Base-by-base conservation (phyloP, 2,888 invertebrate species). In the Megamerina dolium region DNA sequence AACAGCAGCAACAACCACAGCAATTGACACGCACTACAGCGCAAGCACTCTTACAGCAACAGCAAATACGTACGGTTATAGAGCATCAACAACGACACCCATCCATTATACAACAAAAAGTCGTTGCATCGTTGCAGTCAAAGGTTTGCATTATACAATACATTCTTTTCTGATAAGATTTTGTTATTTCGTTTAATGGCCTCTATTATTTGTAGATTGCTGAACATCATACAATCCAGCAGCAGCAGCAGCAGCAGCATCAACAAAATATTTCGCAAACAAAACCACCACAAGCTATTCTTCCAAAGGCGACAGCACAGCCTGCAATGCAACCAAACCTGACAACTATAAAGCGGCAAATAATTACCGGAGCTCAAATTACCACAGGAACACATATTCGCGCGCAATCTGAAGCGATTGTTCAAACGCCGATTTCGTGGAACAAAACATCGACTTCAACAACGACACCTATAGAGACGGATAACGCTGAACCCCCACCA, bases 61-160 rank as follows among this genome's bases (percentile, higher is more conserved):
- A 63, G 36, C n/a, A n/a, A n/a, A n/a, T n/a, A n/a, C n/a, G n/a
- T n/a, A n/a, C n/a, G n/a, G n/a, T n/a, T n/a, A n/a, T n/a, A n/a
- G n/a, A n/a, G n/a, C n/a, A n/a, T n/a, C 64, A 64, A 21, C 57
- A 53, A 35, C 58, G 57, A 30, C 60, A 60, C 54, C 58, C 61
- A 9, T 59, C 63, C 8, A 63, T 63, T 13, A 66, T 65, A 41
- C 66, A 66, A 32, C 65, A 66, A 42, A 64, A 65, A 55, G 63
- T 64, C 4, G 51, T 56, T 9, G 41, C 61, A 46, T 58, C 60
- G 16, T 37, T 45, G 27, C n/a, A n/a, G n/a, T n/a, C n/a, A n/a
- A n/a, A n/a, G n/a, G n/a, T n/a, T n/a, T n/a, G n/a, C n/a, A n/a
- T n/a, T n/a, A n/a, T n/a, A n/a, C n/a, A n/a, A n/a, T n/a, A n/a